Base-by-base conservation (phyloP, 2,113 vertebrate genomes). In the Lophochroa leadbeateri region DNA sequence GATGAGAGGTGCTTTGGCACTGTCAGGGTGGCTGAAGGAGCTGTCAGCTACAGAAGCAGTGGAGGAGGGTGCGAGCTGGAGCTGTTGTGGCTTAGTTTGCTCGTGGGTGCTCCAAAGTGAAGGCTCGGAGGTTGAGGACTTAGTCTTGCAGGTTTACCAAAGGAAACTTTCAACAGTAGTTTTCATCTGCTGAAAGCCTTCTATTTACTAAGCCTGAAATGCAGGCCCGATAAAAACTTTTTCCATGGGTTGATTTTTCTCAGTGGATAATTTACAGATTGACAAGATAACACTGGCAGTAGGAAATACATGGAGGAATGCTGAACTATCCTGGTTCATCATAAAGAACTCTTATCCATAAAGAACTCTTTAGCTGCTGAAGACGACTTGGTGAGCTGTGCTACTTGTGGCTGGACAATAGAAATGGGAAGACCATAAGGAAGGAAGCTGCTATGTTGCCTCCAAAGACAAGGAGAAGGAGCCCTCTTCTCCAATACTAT, bases 1-100 rank as follows among this genome's bases (percentile, higher is more conserved):
- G 3, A 0, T 1, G 12, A 37, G 35, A 21, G 25, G 1, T 2
- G 3, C 60, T 4, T 1, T 0, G 37, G n/a, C 20, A 1, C 6
- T 17, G 37, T 35, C 7, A 18, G 8, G 27, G 24, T 6, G 63
- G 17, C 69, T 3, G 28, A 20, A 7, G 28, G 7, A 44, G n/a
- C 52, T 33, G 31, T 52, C 8, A 33, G 25, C 43, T 11, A 8
- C 31, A 11, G 24, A n/a, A 35, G 41, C 50, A 29, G 1, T 0
- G 1, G 33, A 28, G n/a, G 33, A 71, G 60, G 17, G 3, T 0
- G 5, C 0, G 3, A 39, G 33, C 20, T 8, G 55, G 31, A 55
- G 72, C 18, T 11, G n/a, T 3, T 8, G 0, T 8, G 44, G 39
- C 27, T 1, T 6, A 8, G 8, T 31, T 33, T 1, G 7, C 43